phyloP scores from a whole-genome alignment of 2,888 invertebrate species.

The Pilophorus perplexus region DNA sequence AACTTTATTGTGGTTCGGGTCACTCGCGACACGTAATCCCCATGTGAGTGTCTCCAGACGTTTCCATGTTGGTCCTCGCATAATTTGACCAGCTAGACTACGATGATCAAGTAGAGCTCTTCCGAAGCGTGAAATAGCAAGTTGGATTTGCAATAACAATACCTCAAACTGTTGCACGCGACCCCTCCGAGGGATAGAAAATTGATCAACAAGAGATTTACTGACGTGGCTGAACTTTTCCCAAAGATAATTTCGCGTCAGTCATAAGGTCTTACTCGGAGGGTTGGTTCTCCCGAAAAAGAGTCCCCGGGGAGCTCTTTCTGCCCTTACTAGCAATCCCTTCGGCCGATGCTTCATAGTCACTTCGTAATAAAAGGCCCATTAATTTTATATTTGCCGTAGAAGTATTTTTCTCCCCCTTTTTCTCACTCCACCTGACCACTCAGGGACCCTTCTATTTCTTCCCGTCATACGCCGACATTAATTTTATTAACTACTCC shows the following conservation, averaged over 20 bases:
- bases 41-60: too few relatives aligned
- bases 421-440: not conserved
- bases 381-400: conserved; percentile 38
- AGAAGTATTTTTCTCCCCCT: conserved; percentile 16
- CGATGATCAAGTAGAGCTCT: too few relatives aligned
- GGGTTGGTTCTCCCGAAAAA: conserved; percentile 29
- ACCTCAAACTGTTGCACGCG: too few relatives aligned
- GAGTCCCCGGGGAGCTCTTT: conserved; percentile 31
- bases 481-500: conserved; percentile 37
- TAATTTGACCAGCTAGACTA: too few relatives aligned
- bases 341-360: conserved; percentile 32
- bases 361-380: conserved; percentile 37
- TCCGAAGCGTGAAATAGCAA: too few relatives aligned
- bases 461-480: conserved; percentile 32
- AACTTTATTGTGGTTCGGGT: conserved; percentile 35
- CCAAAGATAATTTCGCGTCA: conserved; percentile 38
- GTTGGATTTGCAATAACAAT: too few relatives aligned
- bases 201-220: conserved; percentile 37
- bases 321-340: conserved; percentile 23
- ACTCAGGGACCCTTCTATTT: not conserved
- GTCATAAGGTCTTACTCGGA: conserved; percentile 25
- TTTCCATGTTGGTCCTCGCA: too few relatives aligned
- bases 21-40: conserved; percentile 34
- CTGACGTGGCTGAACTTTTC: conserved; percentile 37
- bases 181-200: conserved; percentile 16